phyloP scores from a whole-genome alignment of 2,797 vertebrate species.

The Hoplostethus atlanticus region DNA sequence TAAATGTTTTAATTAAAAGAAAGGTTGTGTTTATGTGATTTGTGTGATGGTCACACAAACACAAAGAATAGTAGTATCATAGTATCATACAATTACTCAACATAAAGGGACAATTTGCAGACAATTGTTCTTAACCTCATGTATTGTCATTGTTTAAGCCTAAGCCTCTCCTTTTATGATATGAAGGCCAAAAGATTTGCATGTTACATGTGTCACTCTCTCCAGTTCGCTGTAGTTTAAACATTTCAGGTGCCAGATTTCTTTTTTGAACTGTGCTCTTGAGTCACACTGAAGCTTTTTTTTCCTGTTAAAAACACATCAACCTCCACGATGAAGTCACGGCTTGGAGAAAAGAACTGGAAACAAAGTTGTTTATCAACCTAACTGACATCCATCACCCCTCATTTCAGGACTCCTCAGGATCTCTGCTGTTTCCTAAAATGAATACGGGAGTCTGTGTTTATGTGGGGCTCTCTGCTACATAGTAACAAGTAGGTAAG shows the following conservation, averaged over 20 bases:
- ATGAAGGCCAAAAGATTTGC: slow-evolving; percentile 39
- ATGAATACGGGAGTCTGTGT: slow-evolving; percentile 29
- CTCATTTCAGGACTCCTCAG: slow-evolving; percentile 55
- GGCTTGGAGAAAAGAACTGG: slow-evolving; percentile 68
- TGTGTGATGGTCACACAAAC: too few species aligned
- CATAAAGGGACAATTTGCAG: slow-evolving; percentile 54
- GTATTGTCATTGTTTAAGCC: slow-evolving; percentile 33
- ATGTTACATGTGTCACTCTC: slow-evolving; percentile 65
- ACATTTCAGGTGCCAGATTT: slow-evolving; percentile 66
- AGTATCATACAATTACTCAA: neutral
- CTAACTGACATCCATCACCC: slow-evolving; percentile 69
- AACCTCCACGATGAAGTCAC: slow-evolving; percentile 74
- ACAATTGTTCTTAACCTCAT: slow-evolving; percentile 21
- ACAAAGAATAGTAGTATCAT: too few species aligned
- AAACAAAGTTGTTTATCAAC: slow-evolving; percentile 78
- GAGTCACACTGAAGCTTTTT: slow-evolving; percentile 57
- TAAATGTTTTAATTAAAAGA: slow-evolving; percentile 33
- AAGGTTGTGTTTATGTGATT: too few species aligned
- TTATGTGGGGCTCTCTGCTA: slow-evolving; percentile 36
- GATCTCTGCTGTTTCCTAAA: slow-evolving; percentile 55
- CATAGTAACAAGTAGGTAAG: slow-evolving; percentile 23
- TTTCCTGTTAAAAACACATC: slow-evolving; percentile 64
- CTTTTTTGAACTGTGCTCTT: slow-evolving; percentile 50
- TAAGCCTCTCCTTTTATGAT: slow-evolving; percentile 47
- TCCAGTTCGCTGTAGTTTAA: slow-evolving; percentile 62